Base-by-base conservation (phyloP, 2,797 vertebrate genomes). In the Tapera naevia region DNA sequence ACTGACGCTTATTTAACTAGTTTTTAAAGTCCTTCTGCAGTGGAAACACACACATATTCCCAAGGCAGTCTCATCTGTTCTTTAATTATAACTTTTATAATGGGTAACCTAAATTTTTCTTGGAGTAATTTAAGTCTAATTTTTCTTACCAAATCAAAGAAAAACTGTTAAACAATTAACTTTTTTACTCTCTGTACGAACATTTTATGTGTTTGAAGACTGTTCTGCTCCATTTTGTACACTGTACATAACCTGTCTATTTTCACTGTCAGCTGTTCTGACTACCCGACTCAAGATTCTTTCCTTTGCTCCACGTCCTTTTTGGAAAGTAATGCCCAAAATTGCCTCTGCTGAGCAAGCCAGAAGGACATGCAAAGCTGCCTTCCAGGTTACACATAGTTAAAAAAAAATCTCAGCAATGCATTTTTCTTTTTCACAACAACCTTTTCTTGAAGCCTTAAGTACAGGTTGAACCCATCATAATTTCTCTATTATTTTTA, bases 201-300 rank as follows among this genome's bases (percentile, higher is more conserved):
- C 5, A 11, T 69, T 69, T 33, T 48, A 62, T 1, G 0, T 32
- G n/a, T 66, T 76, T 91, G 28, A 88, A 91, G 37, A 33, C 25
- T n/a, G n/a, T 35, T 54, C 17, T 48, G 10, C 21, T 89, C 10
- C 24, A 11, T 80, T 75, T 37, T 57, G 17, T 71, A 66, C 3
- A 4, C 32, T 24, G 16, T 15, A 75, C 41, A 70, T 3, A 81
- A n/a, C 2, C 2, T 4, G 0, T 64, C 62, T 4, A 0, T 7
- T 58, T 79, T 79, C 62, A 32, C 17, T 45, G 16, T 62, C 4
- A 0, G 39, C 1, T 86, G 11, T 61, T 85, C 82, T 88, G 71
- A 60, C 12, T 7, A 4, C 43, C 72, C 61, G 15, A 17, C 17
- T 94, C 35, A 32, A 17, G 48, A 81, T 65, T 86, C 27, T 74